Base-by-base conservation (phyloP, 2,797 vertebrate species). In the Rhadinocentrus ornatus region DNA sequence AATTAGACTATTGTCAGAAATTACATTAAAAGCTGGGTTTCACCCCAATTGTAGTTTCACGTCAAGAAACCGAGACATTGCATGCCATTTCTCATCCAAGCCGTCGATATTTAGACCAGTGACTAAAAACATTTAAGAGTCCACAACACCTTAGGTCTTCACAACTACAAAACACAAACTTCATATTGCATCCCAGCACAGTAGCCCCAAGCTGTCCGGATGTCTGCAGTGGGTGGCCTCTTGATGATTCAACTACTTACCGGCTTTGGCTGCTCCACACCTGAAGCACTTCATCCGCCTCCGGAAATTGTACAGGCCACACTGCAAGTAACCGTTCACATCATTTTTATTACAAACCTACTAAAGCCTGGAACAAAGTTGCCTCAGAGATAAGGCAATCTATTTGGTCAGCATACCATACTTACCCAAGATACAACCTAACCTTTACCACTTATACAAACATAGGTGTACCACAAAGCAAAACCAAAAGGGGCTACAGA, bases 271-370 rank as follows among this genome's bases (percentile, higher is more conserved):
- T 1, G 98, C 97, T 92, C 97, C 97, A 91, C 98, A 99, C 91
- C 97, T 97, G 94, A 99, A 99, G 93, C 98, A 99, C 96, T 99
- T 99, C 92, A 99, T 96, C 93, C 98, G 96, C 93, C 98, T 97
- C 88, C 97, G 96, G 96, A 99, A 99, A 96, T 99, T 99, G 95
- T 99, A 99, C 92, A 99, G 97, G 94, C 97, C 97, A 95, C 98
- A 99, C 98, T 99, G 92, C 41, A 92, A 96, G 92, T 91, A 95
- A 95, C 91, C 92, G 92, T 92, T 95, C 91, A 95, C 66, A 95
- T 91, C 73, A 87, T 92, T 94, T 94, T 94, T 91, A 92, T 90
- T 91, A 93, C 72, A 93, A 90, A 94, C 90, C 91, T 91, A 91
- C 89, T 91, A 81, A 88, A 88, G 75, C 81, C 88, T 87, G 87